These are phyloP conservation scores for Xenentodon cancila DNA, from an alignment of 2,797 vertebrate genomes.

Conservation along the genomic window DNA sequence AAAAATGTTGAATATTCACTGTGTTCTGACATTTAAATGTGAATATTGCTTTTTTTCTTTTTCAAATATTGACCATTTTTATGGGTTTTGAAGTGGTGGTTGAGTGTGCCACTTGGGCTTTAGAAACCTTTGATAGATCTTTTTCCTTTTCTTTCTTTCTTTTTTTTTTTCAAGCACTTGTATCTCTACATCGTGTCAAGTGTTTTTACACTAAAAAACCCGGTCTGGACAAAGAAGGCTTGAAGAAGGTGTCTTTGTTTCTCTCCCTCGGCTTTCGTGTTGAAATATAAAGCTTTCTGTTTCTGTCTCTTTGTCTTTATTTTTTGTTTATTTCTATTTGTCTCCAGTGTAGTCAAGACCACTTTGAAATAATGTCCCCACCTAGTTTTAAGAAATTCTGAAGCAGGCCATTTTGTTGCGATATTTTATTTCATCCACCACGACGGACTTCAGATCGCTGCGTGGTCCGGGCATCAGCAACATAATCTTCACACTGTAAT, in stretches of 20 bases:
- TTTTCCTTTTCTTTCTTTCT: background rate
- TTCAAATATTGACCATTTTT: no score
- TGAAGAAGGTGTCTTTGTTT: constrained; percentile 31
- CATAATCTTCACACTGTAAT: constrained; percentile 84
- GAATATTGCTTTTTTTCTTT: no score
- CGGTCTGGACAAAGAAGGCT: constrained; percentile 17
- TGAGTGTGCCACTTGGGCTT: background rate
- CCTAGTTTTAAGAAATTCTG: constrained; percentile 39
- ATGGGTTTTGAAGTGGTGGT: no score
- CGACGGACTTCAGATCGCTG: constrained; percentile 66
- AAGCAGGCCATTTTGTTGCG: constrained; percentile 47
- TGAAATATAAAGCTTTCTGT: constrained; percentile 30
- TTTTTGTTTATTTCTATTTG: constrained; percentile 51
- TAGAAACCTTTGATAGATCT: background rate
- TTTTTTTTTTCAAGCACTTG: background rate
- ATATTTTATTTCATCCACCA: constrained; percentile 62
- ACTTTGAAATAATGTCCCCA: constrained; percentile 34
- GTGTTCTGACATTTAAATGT: no score
- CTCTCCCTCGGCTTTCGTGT: constrained; percentile 15
- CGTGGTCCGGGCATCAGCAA: constrained; percentile 63
- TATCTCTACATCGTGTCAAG: background rate
- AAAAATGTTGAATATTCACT: no score
- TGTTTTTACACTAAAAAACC: background rate
- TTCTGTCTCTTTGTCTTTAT: constrained; percentile 35
- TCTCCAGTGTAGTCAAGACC: constrained; percentile 24